phyloP scores from a whole-genome alignment of 1,140 invertebrate species.

The Polypedilum pembai region DNA sequence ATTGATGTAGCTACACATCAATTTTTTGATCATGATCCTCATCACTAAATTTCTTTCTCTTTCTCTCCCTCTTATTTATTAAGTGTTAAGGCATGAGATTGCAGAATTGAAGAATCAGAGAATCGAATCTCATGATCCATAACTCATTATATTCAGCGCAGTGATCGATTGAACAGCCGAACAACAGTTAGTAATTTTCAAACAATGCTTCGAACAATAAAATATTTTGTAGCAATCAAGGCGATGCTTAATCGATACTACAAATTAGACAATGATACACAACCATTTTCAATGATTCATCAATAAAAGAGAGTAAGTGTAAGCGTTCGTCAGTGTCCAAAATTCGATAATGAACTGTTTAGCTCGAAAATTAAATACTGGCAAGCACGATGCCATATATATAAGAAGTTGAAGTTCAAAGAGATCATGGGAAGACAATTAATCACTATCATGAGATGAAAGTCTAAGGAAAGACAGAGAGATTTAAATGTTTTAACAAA shows the following conservation, averaged over 20 bases:
- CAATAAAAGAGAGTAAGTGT: not conserved
- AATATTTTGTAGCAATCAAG: constrained; percentile 23
- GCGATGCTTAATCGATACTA: not conserved
- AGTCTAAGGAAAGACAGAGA: not conserved
- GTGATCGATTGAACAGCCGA: constrained; percentile 27
- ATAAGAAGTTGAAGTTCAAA: not conserved
- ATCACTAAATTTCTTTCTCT: not conserved
- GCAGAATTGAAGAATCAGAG: not conserved
- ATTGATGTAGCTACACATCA: constrained; percentile 11
- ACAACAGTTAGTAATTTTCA: constrained; percentile 24
- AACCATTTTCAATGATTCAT: not conserved
- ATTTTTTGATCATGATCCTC: constrained; percentile 17
- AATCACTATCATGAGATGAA: constrained; percentile 12
- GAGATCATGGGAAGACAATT: constrained; percentile 17
- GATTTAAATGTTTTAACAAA: not conserved
- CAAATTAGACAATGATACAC: constrained; percentile 14
- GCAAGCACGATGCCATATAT: not conserved
- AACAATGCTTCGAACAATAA: constrained; percentile 12
- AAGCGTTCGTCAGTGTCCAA: not conserved
- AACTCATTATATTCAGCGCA: constrained; percentile 23
- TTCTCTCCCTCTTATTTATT: not conserved
- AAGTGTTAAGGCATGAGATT: constrained; percentile 15
- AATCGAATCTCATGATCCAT: constrained; percentile 4
- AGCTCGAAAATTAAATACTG: constrained; percentile 13
- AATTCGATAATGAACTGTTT: constrained; percentile 7